Conservation (phyloP, 2,797 vertebrate genomes). For the Pipistrellus kuhlii region DNA sequence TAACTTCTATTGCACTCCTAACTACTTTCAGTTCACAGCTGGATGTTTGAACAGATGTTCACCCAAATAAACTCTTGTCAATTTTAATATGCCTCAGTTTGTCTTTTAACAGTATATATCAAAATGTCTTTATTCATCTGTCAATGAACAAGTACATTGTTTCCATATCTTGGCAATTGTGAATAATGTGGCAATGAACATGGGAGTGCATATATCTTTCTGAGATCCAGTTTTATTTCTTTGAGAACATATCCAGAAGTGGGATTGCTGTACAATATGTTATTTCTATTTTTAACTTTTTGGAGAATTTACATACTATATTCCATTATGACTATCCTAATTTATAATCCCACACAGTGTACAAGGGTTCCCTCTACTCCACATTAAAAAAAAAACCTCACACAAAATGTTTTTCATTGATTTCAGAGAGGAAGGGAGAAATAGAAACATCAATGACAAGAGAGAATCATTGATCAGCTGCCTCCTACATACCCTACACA, state of each 20-base stretch:
- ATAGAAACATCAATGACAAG: no score
- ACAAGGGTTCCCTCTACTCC: background rate
- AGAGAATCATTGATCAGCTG: no score
- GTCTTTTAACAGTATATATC: background rate
- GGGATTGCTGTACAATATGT: background rate
- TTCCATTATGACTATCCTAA: background rate
- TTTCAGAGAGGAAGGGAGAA: no score
- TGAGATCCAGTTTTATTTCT: background rate
- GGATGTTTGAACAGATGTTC: background rate
- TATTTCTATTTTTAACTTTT: background rate
- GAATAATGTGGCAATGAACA: background rate
- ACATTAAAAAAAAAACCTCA: background rate
- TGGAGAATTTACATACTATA: background rate
- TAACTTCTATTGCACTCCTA: background rate
- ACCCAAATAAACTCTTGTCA: background rate
- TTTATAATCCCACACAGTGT: background rate
- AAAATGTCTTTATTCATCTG: background rate
- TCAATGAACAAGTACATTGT: background rate
- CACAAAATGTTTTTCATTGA: no score
- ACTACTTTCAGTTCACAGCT: background rate
- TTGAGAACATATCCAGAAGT: background rate
- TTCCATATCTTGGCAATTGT: background rate
- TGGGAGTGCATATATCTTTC: background rate
- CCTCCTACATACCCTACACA: no score
- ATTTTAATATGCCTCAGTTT: background rate